Evolutionary conservation across 2,888 invertebrate species (phyloP).

Genomic region (Xiphydria camelus): DNA sequence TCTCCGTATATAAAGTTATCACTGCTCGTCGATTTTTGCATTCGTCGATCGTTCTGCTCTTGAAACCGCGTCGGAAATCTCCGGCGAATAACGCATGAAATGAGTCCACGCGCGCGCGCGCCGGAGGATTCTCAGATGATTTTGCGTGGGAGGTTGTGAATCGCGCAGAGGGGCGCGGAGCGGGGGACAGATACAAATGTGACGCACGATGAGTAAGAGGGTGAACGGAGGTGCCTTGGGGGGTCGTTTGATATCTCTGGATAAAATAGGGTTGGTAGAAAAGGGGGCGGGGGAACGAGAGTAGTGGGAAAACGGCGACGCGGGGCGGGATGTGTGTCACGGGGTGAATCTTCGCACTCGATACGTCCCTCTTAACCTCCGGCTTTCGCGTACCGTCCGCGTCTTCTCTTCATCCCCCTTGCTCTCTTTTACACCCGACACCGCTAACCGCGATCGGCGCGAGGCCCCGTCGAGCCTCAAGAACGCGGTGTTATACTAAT

Average conservation of each 20-base stretch:
- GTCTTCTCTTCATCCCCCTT: neutral
- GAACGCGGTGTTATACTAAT: constrained; percentile 14
- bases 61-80: too few species aligned
- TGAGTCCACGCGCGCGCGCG: too few species aligned
- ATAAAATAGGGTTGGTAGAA: constrained; percentile 31
- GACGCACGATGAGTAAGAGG: constrained; percentile 37
- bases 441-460: neutral
- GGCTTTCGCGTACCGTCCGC: neutral
- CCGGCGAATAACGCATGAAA: too few species aligned
- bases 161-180: constrained; percentile 27
- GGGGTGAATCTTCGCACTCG: constrained; percentile 15
- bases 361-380: too few species aligned
- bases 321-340: constrained; percentile 13
- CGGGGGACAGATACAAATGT: constrained; percentile 44
- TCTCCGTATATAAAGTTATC: too few species aligned
- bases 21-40: too few species aligned
- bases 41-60: too few species aligned
- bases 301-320: neutral
- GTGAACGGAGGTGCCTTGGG: constrained; percentile 39
- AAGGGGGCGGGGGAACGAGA: constrained; percentile 1
- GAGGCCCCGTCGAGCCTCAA: neutral
- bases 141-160: too few species aligned
- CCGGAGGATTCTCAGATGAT: too few species aligned
- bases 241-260: constrained; percentile 45
- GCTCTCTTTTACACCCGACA: neutral